These are phyloP conservation scores for Crocuta crocuta DNA, from an alignment of 2,113 vertebrate species.

Conservation along the genomic window DNA sequence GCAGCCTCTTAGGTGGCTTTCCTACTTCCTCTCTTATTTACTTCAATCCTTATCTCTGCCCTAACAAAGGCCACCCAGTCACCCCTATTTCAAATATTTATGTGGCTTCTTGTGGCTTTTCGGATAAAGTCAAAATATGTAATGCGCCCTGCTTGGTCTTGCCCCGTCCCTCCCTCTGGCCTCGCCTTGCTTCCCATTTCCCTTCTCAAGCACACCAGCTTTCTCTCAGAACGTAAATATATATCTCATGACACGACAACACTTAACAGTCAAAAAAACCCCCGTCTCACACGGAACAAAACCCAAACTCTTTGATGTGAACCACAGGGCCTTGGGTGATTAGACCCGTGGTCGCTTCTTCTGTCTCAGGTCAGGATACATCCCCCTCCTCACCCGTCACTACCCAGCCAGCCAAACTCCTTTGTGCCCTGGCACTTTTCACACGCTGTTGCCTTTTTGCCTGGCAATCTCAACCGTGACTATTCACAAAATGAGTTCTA, in stretches of 20 bases:
- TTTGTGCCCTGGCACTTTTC: not conserved
- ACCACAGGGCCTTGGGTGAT: not conserved
- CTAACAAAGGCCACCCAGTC: not conserved
- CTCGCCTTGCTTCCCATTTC: not conserved
- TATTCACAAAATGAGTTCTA: not conserved
- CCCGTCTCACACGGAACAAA: not conserved
- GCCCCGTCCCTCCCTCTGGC: not conserved
- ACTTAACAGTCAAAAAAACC: not conserved
- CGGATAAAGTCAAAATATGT: not conserved
- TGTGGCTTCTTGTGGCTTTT: not conserved
- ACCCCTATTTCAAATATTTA: not conserved
- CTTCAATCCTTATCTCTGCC: not conserved
- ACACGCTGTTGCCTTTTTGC: not conserved
- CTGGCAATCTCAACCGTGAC: not conserved
- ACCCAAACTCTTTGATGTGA: not conserved
- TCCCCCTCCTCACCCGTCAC: not conserved
- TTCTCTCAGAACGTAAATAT: not conserved
- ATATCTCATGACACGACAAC: not conserved
- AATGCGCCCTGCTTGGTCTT: not conserved
- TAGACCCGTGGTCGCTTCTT: not conserved
- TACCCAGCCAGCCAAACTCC: not conserved
- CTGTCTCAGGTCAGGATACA: not conserved
- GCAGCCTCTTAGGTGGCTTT: not conserved
- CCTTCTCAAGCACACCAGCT: not conserved
- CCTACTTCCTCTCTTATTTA: not conserved